phyloP scores from a whole-genome alignment of 1,140 invertebrate genomes.

The Drosophila santomea region DNA sequence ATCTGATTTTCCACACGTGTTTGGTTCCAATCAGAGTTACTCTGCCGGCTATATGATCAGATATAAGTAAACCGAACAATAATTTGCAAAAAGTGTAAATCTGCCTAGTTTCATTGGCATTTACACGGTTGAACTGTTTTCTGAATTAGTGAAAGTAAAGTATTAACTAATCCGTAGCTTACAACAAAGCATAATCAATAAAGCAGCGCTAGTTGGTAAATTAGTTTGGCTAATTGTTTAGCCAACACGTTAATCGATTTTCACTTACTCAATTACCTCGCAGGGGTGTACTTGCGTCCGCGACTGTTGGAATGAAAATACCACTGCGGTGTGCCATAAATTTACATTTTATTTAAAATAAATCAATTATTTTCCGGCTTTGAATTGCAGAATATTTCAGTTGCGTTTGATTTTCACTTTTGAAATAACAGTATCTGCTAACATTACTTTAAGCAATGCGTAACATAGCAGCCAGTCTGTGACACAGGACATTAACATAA shows the following conservation, averaged over 20 bases:
- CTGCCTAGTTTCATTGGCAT: background rate
- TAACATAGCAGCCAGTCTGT: conserved; percentile 11
- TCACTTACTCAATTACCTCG: background rate
- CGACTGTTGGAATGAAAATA: background rate
- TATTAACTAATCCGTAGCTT: background rate
- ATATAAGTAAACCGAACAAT: background rate
- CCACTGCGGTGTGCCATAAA: too few relatives aligned
- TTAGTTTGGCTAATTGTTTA: background rate
- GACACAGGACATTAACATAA: background rate
- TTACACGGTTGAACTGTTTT: background rate
- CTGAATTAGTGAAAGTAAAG: conserved; percentile 4
- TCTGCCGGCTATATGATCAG: background rate
- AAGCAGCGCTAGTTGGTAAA: background rate
- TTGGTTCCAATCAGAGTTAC: background rate
- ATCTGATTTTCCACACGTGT: background rate
- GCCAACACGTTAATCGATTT: background rate
- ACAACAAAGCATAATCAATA: conserved; percentile 1
- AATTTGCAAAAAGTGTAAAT: background rate
- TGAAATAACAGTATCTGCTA: background rate
- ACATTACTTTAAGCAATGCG: background rate
- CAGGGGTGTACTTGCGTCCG: too few relatives aligned
- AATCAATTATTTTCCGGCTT: too few relatives aligned
- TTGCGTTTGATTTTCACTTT: background rate
- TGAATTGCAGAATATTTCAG: too few relatives aligned
- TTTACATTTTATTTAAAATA: too few relatives aligned